A percentile compares a stretch with the other conserved stretches of the same genome.
Evolutionary conservation across 1,140 invertebrate genomes (phyloP).

Genomic region (Bombus turneri): DNA sequence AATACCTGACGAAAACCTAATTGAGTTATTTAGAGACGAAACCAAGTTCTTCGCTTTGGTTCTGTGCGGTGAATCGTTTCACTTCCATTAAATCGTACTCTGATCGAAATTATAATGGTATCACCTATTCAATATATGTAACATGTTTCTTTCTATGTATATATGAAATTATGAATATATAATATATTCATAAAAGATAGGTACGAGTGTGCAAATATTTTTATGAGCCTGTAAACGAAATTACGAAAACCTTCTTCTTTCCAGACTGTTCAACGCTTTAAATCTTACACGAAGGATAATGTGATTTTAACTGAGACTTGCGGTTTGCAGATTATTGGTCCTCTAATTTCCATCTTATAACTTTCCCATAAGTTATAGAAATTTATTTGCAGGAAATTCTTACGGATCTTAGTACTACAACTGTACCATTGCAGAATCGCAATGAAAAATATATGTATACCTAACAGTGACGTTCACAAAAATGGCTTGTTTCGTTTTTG

Average conservation of each 20-base stretch:
- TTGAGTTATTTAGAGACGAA: neutral
- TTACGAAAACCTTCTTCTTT: neutral
- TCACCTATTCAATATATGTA: neutral
- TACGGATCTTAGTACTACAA: neutral
- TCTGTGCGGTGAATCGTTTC: neutral
- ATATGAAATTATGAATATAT: too few species aligned
- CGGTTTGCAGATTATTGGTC: too few species aligned
- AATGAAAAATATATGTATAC: neutral
- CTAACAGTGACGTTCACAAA: neutral
- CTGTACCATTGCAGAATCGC: neutral
- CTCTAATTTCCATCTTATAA: neutral
- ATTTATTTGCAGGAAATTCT: neutral
- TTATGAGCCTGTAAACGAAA: neutral
- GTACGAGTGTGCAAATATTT: too few species aligned
- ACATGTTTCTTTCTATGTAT: too few species aligned
- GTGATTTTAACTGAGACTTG: too few species aligned
- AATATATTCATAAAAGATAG: too few species aligned
- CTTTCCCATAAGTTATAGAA: neutral
- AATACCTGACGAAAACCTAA: slow-evolving; percentile 1
- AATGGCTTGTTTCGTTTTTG: neutral
- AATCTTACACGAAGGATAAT: neutral
- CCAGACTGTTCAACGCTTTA: neutral
- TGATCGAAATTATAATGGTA: neutral
- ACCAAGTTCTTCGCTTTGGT: neutral
- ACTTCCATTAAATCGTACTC: neutral